Evolutionary conservation across 2,888 invertebrate species (phyloP).

Genomic region (Dicycla oo): DNA sequence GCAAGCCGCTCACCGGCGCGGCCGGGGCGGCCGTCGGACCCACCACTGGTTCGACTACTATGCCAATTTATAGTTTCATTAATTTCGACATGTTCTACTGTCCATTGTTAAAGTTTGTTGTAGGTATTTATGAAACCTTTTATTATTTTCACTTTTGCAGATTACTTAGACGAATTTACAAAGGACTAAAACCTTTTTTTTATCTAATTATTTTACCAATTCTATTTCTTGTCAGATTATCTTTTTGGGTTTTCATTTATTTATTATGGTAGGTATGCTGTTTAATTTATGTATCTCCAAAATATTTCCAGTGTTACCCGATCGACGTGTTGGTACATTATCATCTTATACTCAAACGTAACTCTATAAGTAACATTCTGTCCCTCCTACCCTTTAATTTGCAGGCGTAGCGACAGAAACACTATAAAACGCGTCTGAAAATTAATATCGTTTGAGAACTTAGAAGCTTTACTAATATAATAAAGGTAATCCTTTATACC

Average conservation of each 20-base stretch:
- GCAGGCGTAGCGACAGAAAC: not conserved
- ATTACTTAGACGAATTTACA: not conserved
- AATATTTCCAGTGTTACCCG: not conserved
- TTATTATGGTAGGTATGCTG: not conserved
- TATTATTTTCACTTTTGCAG: slow-evolving; percentile 14
- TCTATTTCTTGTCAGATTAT: not conserved
- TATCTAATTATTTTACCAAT: not conserved
- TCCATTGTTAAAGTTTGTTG: not conserved
- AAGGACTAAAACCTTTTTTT: not conserved
- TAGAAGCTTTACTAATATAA: slow-evolving; percentile 8
- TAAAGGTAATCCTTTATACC: slow-evolving; percentile 87
- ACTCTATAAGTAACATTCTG: slow-evolving; percentile 13
- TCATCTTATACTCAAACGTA: not conserved
- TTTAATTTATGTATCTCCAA: not conserved
- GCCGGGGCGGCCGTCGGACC: slow-evolving; percentile 76
- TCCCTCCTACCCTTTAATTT: not conserved
- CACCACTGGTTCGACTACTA: slow-evolving; percentile 75
- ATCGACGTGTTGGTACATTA: slow-evolving; percentile 10
- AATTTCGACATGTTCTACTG: slow-evolving; percentile 60
- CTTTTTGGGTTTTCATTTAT: not conserved
- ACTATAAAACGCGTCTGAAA: slow-evolving; percentile 6
- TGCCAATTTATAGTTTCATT: slow-evolving; percentile 74
- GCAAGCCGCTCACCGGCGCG: slow-evolving; percentile 89
- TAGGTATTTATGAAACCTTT: slow-evolving; percentile 1
- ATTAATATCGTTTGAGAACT: slow-evolving; percentile 7